These are phyloP conservation scores for Piscicola geometra DNA, from an alignment of 2,888 invertebrate species.

Conservation along the genomic window DNA sequence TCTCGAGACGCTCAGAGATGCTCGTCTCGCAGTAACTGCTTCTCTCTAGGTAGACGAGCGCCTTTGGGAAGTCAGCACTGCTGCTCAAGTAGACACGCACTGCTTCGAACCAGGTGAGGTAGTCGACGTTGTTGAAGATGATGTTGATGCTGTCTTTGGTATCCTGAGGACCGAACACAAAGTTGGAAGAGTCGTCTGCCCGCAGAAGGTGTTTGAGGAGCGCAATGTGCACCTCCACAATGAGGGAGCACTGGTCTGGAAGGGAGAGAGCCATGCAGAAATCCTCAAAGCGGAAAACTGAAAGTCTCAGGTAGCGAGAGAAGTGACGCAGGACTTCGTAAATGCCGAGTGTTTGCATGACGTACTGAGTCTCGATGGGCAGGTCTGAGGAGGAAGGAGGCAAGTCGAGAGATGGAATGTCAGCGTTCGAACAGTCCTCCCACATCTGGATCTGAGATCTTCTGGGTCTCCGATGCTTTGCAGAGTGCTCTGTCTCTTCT, in stretches of 20 bases:
- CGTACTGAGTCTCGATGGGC: background rate
- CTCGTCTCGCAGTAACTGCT: background rate
- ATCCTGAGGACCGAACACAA: constrained; percentile 88
- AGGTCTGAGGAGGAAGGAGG: constrained; percentile 25
- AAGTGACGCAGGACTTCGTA: constrained; percentile 94
- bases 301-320: constrained; percentile 75
- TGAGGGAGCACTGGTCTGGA: constrained; percentile 83
- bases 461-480: background rate
- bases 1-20: constrained; percentile 22
- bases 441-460: background rate
- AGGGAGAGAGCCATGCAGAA: constrained; percentile 86
- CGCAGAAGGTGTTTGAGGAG: constrained; percentile 71
- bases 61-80: constrained; percentile 37
- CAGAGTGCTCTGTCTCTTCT: background rate
- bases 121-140: constrained; percentile 83
- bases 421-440: constrained; percentile 20
- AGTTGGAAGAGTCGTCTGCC: constrained; percentile 60
- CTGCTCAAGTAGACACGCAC: constrained; percentile 83
- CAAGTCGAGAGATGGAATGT: constrained; percentile 13
- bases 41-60: background rate
- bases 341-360: constrained; percentile 54
- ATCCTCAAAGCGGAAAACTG: constrained; percentile 91
- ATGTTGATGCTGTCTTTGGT: constrained; percentile 95
- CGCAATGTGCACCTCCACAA: constrained; percentile 90
- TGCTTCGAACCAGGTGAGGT: constrained; percentile 93